Conservation (phyloP, 2,888 invertebrate species). For the Sphaerophoria rueppellii region DNA sequence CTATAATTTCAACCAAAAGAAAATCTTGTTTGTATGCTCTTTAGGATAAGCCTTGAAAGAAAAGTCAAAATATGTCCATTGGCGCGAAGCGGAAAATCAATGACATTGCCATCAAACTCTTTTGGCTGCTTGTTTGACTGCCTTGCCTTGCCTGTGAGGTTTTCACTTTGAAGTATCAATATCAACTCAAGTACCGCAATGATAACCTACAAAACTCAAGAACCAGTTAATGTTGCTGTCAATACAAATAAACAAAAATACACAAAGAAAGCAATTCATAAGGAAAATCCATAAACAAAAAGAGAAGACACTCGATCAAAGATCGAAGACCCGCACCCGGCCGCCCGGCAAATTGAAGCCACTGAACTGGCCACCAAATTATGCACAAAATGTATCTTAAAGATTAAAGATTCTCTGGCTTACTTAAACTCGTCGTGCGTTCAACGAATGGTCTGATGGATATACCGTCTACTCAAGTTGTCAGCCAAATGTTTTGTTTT, state of each 20-base stretch:
- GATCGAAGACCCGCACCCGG: conserved; percentile 38
- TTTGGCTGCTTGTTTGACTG: not conserved
- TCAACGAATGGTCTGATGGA: not conserved
- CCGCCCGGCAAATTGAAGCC: conserved; percentile 58
- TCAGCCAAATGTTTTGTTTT: conserved; percentile 33
- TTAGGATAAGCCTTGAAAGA: too few relatives aligned
- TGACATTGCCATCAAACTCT: not conserved
- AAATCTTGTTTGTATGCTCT: too few relatives aligned
- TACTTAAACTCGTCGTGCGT: conserved; percentile 15
- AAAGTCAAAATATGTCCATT: too few relatives aligned
- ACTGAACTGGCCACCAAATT: conserved; percentile 17
- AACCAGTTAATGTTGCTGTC: conserved; percentile 48
- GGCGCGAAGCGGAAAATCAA: too few relatives aligned
- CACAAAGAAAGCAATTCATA: not conserved
- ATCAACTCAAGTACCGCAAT: conserved; percentile 58
- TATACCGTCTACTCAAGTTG: not conserved
- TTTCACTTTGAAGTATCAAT: not conserved
- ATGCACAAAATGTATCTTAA: conserved; percentile 28
- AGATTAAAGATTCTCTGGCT: not conserved
- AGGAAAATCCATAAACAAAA: not conserved
- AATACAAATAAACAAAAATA: conserved; percentile 3
- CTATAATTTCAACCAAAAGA: too few relatives aligned
- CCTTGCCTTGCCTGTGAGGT: conserved; percentile 10
- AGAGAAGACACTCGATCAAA: conserved; percentile 38
- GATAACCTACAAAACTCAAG: conserved; percentile 67